Percentiles rank a stretch among this genome's conserved stretches.
phyloP scores from a whole-genome alignment of 2,888 invertebrate species.

The Noctua comes region DNA sequence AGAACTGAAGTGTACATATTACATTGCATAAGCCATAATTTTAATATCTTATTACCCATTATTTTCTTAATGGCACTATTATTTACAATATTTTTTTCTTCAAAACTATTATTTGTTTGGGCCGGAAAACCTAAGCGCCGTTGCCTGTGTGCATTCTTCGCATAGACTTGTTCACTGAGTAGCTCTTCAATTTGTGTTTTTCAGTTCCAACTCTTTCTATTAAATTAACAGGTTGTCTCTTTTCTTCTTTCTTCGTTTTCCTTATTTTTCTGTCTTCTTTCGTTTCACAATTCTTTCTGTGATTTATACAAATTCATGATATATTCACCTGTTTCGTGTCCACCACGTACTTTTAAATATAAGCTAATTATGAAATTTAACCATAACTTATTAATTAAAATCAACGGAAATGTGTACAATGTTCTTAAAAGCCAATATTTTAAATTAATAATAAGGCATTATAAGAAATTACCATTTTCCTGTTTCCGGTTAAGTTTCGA shows the following conservation, averaged over 20 bases:
- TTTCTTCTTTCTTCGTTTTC: not conserved
- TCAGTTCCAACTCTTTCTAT: conserved; percentile 13
- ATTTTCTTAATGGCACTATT: not conserved
- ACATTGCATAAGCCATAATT: not conserved
- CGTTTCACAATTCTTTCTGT: not conserved
- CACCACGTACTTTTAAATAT: not conserved
- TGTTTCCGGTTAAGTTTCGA: conserved; percentile 63
- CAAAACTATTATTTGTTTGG: not conserved
- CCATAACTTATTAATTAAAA: conserved; percentile 2
- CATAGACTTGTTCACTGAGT: conserved; percentile 5
- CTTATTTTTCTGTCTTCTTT: not conserved
- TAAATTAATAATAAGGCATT: conserved; percentile 53
- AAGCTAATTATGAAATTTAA: not conserved
- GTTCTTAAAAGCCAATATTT: conserved; percentile 47
- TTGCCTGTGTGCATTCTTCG: conserved; percentile 2
- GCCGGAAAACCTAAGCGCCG: conserved; percentile 11
- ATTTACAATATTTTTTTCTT: too few species aligned
- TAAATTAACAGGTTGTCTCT: conserved; percentile 4
- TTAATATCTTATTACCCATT: not conserved
- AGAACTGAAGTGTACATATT: not conserved
- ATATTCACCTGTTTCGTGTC: not conserved
- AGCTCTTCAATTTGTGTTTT: conserved; percentile 21
- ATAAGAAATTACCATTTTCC: conserved; percentile 49
- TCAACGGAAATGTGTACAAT: conserved; percentile 40
- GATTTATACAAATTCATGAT: not conserved